A percentile compares a stretch with the other conserved stretches of the same genome.
phyloP scores from a whole-genome alignment of 2,888 invertebrate species.

The Synanthedon andrenaeformis region DNA sequence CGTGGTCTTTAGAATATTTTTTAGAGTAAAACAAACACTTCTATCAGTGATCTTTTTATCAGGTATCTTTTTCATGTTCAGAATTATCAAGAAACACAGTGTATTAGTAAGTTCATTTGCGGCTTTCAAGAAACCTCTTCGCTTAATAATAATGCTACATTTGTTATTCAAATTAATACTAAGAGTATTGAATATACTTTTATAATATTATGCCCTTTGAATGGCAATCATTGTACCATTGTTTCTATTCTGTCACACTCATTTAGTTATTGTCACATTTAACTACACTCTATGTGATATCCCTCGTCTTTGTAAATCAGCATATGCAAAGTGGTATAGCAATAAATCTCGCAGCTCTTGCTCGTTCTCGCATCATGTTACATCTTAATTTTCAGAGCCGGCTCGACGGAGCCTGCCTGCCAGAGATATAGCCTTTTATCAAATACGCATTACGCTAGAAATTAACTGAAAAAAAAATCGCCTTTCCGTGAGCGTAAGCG shows the following conservation, averaged over 20 bases:
- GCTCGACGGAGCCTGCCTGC: constrained; percentile 65
- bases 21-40: too few species aligned
- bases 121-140: too few species aligned
- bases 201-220: not conserved
- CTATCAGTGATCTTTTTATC: too few species aligned
- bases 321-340: constrained; percentile 72
- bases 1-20: too few species aligned
- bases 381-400: constrained; percentile 71
- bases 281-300: constrained; percentile 28
- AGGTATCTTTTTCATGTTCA: too few species aligned
- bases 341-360: constrained; percentile 71
- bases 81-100: too few species aligned
- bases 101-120: too few species aligned
- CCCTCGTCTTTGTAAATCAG: constrained; percentile 69
- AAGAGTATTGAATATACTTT: too few species aligned
- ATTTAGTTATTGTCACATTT: constrained; percentile 15
- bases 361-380: constrained; percentile 73
- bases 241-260: not conserved
- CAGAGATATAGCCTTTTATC: constrained; percentile 68
- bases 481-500: constrained; percentile 51
- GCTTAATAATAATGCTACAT: too few species aligned
- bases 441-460: constrained; percentile 68
- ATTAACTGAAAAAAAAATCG: constrained; percentile 58
- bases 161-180: too few species aligned
- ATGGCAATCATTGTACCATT: not conserved